A percentile compares a stretch with the other conserved stretches of the same genome.
phyloP scores from a whole-genome alignment of 1,140 invertebrate genomes.

The Brachystomella parvula region DNA sequence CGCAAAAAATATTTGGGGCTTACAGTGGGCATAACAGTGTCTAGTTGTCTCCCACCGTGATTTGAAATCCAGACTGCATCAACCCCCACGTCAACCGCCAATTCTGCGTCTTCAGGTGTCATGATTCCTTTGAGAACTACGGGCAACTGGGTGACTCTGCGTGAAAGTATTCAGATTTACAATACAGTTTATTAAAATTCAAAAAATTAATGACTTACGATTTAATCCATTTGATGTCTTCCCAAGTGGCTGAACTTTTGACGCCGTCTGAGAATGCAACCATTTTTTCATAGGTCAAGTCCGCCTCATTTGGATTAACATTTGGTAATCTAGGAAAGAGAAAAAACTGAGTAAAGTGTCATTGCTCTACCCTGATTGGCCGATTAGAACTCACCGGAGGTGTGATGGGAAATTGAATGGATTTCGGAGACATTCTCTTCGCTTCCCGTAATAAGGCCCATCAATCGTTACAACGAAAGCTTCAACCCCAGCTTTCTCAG shows the following conservation, averaged over 20 bases:
- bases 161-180: constrained; percentile 2
- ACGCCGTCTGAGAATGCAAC: constrained; percentile 37
- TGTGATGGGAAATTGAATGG: constrained; percentile 73
- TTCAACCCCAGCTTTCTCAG: constrained; percentile 68
- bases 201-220: not conserved
- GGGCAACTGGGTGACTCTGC: constrained; percentile 57
- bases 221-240: constrained; percentile 76
- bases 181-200: not conserved
- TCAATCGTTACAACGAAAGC: constrained; percentile 86
- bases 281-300: constrained; percentile 29
- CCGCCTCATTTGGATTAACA: constrained; percentile 41
- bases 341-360: constrained; percentile 1
- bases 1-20: not conserved
- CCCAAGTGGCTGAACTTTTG: constrained; percentile 69
- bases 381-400: constrained; percentile 51
- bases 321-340: constrained; percentile 42
- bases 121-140: constrained; percentile 84
- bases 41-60: constrained; percentile 82
- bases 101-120: constrained; percentile 72
- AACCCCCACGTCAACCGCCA: constrained; percentile 61
- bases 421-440: constrained; percentile 71
- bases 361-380: not conserved
- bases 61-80: constrained; percentile 79
- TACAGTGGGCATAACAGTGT: constrained; percentile 70
- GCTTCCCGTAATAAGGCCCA: constrained; percentile 71